Conservation (phyloP, 2,888 invertebrate genomes). For the Phengaris alcon region DNA sequence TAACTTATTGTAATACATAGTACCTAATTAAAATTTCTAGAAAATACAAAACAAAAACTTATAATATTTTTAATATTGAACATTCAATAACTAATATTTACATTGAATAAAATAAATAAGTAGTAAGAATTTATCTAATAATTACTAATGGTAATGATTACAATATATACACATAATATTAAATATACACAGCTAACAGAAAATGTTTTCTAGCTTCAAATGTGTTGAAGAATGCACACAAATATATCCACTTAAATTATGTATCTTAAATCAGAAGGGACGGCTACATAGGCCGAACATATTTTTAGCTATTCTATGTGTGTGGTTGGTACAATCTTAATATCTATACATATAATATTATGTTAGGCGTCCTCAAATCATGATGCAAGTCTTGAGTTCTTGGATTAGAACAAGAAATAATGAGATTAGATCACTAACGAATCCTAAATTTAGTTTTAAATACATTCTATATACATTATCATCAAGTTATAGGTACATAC, state of each 20-base stretch:
- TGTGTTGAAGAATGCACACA: neutral
- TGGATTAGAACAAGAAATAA: neutral
- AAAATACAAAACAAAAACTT: conserved; percentile 5
- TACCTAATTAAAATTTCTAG: neutral
- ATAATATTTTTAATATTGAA: neutral
- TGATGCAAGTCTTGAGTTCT: neutral
- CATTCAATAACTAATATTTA: neutral
- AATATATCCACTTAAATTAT: neutral
- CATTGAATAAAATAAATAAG: neutral
- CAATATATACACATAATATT: neutral
- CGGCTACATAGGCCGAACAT: conserved; percentile 9
- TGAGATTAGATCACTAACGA: conserved; percentile 13
- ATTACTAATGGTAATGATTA: conserved; percentile 10
- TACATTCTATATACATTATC: neutral
- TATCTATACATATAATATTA: neutral
- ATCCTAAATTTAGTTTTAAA: neutral
- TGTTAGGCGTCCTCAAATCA: neutral
- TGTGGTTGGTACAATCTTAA: conserved; percentile 3
- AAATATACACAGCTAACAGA: neutral
- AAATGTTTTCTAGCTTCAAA: neutral
- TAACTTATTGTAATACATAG: too few species aligned
- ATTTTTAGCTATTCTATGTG: neutral
- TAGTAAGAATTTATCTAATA: conserved; percentile 3
- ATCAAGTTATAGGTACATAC: neutral
- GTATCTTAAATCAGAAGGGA: neutral